Percentiles rank a stretch among this genome's conserved stretches.
phyloP scores from a whole-genome alignment of 2,888 invertebrate genomes.

The Noctuana brunneofusca region DNA sequence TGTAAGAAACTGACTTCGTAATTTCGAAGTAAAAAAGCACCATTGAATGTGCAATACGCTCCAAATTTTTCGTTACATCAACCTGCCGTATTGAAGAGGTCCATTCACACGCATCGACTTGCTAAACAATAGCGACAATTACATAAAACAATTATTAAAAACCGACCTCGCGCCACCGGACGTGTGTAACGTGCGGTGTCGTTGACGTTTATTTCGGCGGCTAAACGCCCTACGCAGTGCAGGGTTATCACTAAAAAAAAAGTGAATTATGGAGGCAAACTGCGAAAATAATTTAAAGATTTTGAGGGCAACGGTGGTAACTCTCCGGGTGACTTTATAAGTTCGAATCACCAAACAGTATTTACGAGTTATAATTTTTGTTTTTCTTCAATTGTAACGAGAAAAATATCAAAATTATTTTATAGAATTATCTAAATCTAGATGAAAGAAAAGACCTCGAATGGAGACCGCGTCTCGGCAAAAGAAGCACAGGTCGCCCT shows the following conservation, averaged over 20 bases:
- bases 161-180: slow-evolving; percentile 71
- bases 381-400: no score
- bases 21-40: slow-evolving; percentile 1
- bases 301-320: no score
- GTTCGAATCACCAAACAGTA: no score
- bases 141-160: slow-evolving; percentile 77
- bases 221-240: slow-evolving; percentile 19
- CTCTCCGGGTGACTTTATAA: no score
- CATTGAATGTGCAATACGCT: slow-evolving; percentile 28
- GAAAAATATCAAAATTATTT: no score
- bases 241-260: slow-evolving; percentile 34
- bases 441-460: no score
- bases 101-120: slow-evolving; percentile 67
- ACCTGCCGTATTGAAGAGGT: slow-evolving; percentile 40
- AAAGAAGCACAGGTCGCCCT: no score
- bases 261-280: no score
- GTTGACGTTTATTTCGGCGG: slow-evolving; percentile 62
- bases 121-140: slow-evolving; percentile 67
- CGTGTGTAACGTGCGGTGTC: slow-evolving; percentile 55
- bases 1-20: slow-evolving; percentile 14
- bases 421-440: no score
- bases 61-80: slow-evolving; percentile 26
- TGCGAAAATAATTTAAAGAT: no score
- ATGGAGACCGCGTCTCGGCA: no score
- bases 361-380: no score